Evolutionary conservation across 1,140 invertebrate genomes (phyloP).

Genomic region (Calephelis nemesis): DNA sequence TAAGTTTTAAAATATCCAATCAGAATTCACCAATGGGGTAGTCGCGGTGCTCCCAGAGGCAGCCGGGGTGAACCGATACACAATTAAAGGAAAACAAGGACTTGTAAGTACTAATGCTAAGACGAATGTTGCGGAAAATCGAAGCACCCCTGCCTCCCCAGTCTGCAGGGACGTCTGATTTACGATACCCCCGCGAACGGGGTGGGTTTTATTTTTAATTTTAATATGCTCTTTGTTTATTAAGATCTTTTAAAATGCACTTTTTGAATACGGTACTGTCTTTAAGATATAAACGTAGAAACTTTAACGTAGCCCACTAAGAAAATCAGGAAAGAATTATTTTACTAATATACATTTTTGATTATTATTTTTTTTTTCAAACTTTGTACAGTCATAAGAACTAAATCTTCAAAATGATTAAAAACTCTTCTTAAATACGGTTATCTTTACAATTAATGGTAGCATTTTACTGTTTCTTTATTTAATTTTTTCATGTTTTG

Average conservation of each 20-base stretch:
- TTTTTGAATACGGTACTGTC: not conserved
- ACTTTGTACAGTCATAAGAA: no score
- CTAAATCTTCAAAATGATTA: no score
- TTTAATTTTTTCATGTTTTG: no score
- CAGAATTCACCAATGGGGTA: conserved; percentile 17
- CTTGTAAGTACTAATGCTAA: conserved; percentile 69
- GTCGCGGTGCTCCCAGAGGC: conserved; percentile 26
- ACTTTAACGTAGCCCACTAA: no score
- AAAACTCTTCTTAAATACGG: no score
- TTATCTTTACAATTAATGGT: no score
- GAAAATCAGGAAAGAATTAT: no score
- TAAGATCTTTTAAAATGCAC: conserved; percentile 23
- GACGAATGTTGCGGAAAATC: conserved; percentile 78
- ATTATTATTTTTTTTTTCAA: no score
- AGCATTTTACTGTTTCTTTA: no score
- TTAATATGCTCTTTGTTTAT: conserved; percentile 46
- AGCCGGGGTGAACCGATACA: conserved; percentile 59
- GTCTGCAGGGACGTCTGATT: conserved; percentile 67
- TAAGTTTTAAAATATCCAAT: conserved; percentile 20
- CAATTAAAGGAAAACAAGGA: conserved; percentile 72
- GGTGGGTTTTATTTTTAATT: conserved; percentile 50
- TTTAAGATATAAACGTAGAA: not conserved
- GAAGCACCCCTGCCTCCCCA: conserved; percentile 46
- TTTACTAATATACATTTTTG: no score
- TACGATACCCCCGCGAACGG: conserved; percentile 57